Evolutionary conservation across 2,888 invertebrate species (phyloP).

Genomic region (Tholera decimalis): DNA sequence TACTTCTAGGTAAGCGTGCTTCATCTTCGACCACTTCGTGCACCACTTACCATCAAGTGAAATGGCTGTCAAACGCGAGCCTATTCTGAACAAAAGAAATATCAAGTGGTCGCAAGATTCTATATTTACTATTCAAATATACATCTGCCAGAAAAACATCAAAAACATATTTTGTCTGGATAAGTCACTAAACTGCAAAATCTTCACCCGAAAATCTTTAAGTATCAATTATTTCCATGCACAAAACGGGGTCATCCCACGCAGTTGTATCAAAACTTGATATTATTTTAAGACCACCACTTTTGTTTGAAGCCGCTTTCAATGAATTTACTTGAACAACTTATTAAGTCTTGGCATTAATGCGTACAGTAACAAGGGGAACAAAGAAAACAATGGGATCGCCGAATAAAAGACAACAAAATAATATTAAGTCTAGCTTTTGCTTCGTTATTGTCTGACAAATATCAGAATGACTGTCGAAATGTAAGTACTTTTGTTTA

Average conservation of each 20-base stretch:
- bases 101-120: too few relatives aligned
- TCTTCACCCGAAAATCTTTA: not conserved
- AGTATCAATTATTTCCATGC: conserved; percentile 10
- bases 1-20: too few relatives aligned
- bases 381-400: conserved; percentile 61
- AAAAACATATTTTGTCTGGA: too few relatives aligned
- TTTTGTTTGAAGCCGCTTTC: conserved; percentile 38
- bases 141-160: too few relatives aligned
- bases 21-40: too few relatives aligned
- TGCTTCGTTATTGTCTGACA: conserved; percentile 54
- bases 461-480: conserved; percentile 61
- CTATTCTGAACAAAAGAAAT: too few relatives aligned
- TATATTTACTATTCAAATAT: too few relatives aligned
- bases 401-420: conserved; percentile 59
- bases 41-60: too few relatives aligned
- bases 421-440: conserved; percentile 54
- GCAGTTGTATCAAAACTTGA: conserved; percentile 35
- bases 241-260: not conserved
- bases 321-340: conserved; percentile 53
- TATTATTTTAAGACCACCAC: conserved; percentile 42
- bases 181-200: too few relatives aligned
- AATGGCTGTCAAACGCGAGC: too few relatives aligned
- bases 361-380: conserved; percentile 59
- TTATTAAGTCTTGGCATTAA: conserved; percentile 61
- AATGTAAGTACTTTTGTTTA: conserved; percentile 51